A percentile compares a stretch with the other conserved stretches of the same genome.
These are phyloP conservation scores for Pseudanteris insignis DNA, from an alignment of 2,888 invertebrate species.

Conservation along the genomic window DNA sequence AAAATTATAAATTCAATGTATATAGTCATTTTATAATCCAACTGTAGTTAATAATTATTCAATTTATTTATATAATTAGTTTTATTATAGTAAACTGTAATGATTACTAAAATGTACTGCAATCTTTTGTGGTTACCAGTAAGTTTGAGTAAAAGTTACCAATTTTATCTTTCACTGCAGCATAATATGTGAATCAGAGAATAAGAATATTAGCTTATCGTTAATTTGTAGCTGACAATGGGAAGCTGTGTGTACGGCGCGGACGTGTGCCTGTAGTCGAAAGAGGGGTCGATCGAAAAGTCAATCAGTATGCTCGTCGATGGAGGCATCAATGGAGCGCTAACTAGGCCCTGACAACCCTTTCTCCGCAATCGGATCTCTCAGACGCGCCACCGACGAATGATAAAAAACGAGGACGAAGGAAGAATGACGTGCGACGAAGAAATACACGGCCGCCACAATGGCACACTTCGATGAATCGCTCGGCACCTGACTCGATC, in stretches of 20 bases:
- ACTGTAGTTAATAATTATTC: too few relatives aligned
- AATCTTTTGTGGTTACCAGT: too few relatives aligned
- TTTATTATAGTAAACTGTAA: too few relatives aligned
- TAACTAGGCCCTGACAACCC: constrained; percentile 47
- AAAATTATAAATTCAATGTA: too few relatives aligned
- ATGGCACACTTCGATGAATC: constrained; percentile 45
- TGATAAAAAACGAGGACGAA: constrained; percentile 7
- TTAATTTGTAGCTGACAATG: constrained; percentile 10
- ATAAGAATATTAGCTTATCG: constrained; percentile 1
- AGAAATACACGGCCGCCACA: constrained; percentile 29
- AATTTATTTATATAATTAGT: too few relatives aligned
- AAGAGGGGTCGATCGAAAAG: constrained; percentile 43
- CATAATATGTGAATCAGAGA: too few relatives aligned
- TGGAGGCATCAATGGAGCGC: constrained; percentile 43
- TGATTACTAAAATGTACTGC: too few relatives aligned
- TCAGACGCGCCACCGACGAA: neutral
- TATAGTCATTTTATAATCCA: too few relatives aligned
- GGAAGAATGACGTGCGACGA: neutral
- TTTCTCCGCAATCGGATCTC: too few relatives aligned
- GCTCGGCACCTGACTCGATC: constrained; percentile 49
- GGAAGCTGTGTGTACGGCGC: constrained; percentile 4
- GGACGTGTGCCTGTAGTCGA: constrained; percentile 15
- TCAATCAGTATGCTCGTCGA: constrained; percentile 44
- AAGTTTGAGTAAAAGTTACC: too few relatives aligned
- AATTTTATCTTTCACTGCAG: too few relatives aligned